Conservation (phyloP, 2,113 vertebrate species). For the Hystrix brachyura region DNA sequence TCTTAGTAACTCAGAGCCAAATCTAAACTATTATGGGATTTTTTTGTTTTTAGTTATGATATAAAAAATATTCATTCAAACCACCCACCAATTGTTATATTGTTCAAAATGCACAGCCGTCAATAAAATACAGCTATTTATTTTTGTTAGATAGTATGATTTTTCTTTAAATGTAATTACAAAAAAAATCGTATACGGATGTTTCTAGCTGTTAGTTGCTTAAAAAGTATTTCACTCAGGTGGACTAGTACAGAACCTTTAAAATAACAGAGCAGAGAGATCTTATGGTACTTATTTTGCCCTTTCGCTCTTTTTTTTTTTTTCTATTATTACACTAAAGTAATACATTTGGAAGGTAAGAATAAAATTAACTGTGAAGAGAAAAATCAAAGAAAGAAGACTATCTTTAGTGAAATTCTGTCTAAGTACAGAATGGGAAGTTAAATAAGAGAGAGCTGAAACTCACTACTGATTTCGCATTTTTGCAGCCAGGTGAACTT, state of each 20-base stretch:
- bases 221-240: neutral
- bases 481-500: neutral
- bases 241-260: neutral
- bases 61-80: conserved; percentile 34
- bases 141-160: neutral
- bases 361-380: conserved; percentile 7
- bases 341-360: neutral
- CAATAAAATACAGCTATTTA: neutral
- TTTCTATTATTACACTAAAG: neutral
- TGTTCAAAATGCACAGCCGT: neutral
- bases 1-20: conserved; percentile 8
- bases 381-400: neutral
- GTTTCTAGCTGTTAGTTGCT: neutral
- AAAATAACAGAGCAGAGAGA: neutral
- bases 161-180: neutral
- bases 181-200: neutral
- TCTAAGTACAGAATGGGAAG: neutral
- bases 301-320: neutral
- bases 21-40: neutral
- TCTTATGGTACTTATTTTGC: neutral
- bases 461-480: neutral
- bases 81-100: neutral
- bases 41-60: conserved; percentile 46
- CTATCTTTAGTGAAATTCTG: neutral
- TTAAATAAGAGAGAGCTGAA: neutral